These are phyloP conservation scores for Polypterus bichir DNA, from an alignment of 2,113 vertebrate genomes.

Conservation along the genomic window DNA sequence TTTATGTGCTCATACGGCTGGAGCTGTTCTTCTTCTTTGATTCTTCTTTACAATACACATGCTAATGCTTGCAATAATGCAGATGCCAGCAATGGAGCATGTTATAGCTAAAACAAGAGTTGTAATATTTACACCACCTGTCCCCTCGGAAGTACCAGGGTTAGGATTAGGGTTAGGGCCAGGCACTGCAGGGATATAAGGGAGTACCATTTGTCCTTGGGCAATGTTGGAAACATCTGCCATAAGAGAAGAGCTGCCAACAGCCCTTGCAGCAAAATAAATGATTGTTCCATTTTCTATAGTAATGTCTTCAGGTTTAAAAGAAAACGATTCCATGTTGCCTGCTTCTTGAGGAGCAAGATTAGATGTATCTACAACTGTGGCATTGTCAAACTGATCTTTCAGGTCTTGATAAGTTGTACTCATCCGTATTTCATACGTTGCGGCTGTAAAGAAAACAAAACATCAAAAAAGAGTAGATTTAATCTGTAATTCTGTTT, in stretches of 20 bases:
- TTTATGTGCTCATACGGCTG: no score
- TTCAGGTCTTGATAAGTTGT: conserved; percentile 26
- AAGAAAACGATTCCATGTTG: conserved; percentile 33
- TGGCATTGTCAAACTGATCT: conserved; percentile 28
- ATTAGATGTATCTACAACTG: conserved; percentile 27
- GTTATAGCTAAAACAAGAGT: conserved; percentile 22
- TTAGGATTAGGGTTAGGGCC: not conserved
- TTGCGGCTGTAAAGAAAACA: conserved; percentile 34
- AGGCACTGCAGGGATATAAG: no score
- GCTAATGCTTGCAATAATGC: conserved; percentile 19
- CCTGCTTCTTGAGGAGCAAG: conserved; percentile 30
- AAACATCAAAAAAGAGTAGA: not conserved
- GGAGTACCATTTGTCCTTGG: conserved; percentile 21
- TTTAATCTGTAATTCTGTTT: not conserved
- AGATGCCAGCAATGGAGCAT: conserved; percentile 19
- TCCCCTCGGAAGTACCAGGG: conserved; percentile 3
- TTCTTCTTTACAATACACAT: conserved; percentile 9
- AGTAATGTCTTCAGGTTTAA: conserved; percentile 24
- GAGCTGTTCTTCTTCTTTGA: not conserved
- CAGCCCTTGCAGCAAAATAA: conserved; percentile 37
- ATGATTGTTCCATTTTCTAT: conserved; percentile 21
- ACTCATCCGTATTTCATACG: conserved; percentile 42
- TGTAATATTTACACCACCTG: conserved; percentile 15
- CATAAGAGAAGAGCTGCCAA: conserved; percentile 19
- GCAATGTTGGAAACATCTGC: conserved; percentile 44